Evolutionary conservation across 2,888 invertebrate genomes (phyloP), one percentile per base, ranked within the genome.

Genomic region (Sceliomorpha sp.): DNA sequence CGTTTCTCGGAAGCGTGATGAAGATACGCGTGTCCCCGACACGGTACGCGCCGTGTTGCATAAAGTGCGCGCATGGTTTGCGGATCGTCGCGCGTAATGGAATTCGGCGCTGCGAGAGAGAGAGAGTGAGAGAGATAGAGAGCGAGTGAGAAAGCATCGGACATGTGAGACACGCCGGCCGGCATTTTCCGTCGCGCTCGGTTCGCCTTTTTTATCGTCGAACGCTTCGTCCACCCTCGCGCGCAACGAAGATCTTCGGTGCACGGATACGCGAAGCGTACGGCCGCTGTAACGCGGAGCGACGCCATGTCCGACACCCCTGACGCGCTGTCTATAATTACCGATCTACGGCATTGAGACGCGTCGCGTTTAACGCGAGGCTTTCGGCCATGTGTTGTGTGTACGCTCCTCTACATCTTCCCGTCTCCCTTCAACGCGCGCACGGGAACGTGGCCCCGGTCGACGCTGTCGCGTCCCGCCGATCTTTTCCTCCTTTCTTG

Each of bases 241-340:
- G n/a, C n/a, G 20, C 20, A 20, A 20, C 20, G 20, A n/a, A n/a
- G n/a, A n/a, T n/a, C n/a, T n/a, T n/a, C 20, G 20, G 20, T 20
- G 20, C 20, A 20, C 5, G 20, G 20, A 20, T n/a, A 20, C 2
- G 5, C 5, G 20, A 5, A 5, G 5, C 20, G 20, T 5, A 24
- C 58, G 69, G 27, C 40, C 48, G 73, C 2, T 10, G 7, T 15
- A 17, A 13, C 48, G 34, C 31, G 34, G 47, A 71, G 64, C 72
- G 84, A 84, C 83, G 84, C 83, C 80, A 83, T 82, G 77, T 80
- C 80, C 80, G 81, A 80, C 78, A 81, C 73, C 76, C 72, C 75
- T 74, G 36, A 36, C n/a, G 48, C 45, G 75, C 45, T 74, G 79
- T 78, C 81, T 80, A 81, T 82, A 81, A 82, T 82, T 82, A 81